Base-by-base conservation (phyloP, 1,140 invertebrate genomes). In the Heliconius himera region DNA sequence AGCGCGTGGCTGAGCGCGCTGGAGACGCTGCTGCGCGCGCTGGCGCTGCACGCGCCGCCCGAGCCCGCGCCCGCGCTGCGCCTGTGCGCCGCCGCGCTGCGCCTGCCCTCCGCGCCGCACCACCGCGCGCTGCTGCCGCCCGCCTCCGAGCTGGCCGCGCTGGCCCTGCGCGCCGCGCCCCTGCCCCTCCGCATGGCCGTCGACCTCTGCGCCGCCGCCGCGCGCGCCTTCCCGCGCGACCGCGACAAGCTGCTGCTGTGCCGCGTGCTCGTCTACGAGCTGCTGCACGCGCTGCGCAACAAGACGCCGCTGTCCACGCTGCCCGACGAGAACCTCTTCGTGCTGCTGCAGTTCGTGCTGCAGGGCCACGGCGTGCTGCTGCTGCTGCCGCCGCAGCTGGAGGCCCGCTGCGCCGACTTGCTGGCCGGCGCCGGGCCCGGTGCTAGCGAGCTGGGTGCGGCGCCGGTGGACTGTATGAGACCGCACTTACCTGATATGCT, bases 241-340 rank as follows among this genome's bases (percentile, higher is more conserved):
- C 95, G 99, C 73, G 99, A 99, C 93, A 99, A 99, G 93, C 95
- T 98, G 83, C 96, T 98, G 73, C 95, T 99, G 41, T 98, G 98
- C 26, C 95, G 99, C 73, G 97, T 98, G 81, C 96, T 99, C 46
- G 97, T 99, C 20, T 98, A 97, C 91, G 99, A 99, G 95, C 95
- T 99, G 74, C 96, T 99, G 38, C 98, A 99, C 90, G 98, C 98
- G 0, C 95, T 99, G 41, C 99, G 99, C 92, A 99, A 99, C 89
- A 99, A 99, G 95, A 97, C 96, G 8, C 29, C 60, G 60, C 60
- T 66, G 9, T 13, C 20, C 8, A 97, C 97, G 16, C 97, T 99
- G 83, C 98, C 99, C 0, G 99, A 99, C 92, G 97, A 97, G 20
- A 99, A 99, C 95, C 96, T 99, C 72, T 95, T 99, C 8, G 96